Evolutionary conservation across 2,113 vertebrate genomes (phyloP), one percentile per base, ranked within the genome.

Genomic region (Dipodomys ordii): DNA sequence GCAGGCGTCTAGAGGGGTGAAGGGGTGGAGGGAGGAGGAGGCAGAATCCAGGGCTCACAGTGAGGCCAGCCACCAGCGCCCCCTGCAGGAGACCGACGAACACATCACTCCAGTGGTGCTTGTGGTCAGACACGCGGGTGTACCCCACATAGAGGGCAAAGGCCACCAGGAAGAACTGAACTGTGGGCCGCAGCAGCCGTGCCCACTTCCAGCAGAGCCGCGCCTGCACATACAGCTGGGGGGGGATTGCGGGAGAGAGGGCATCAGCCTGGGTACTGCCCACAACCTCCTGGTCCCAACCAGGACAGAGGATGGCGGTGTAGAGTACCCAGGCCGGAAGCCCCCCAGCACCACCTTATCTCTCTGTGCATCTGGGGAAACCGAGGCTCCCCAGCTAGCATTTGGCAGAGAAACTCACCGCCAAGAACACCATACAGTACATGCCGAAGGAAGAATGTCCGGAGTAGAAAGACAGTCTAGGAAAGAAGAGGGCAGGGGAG

Each of bases 401-500:
- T 44, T 0, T 35, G 12, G 32, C 0, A 0, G 35, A 20, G 20
- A 27, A 6, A 0, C 99, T 99, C 96, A 99, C 99, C 89, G 98
- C 99, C 35, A 99, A 97, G 97, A 99, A 99, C 88, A 99, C 96
- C 99, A 99, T 99, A 97, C 99, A 99, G 98, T 99, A 99, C 99
- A 99, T 99, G 80, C 99, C 99, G 12, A 99, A 99, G 71, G 99
- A 99, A 0, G 99, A 99, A 96, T 99, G 99, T 3, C 99, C 99
- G 0, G 99, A 99, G 91, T 99, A 99, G 98, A 99, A 99, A 10
- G 99, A 99, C 77, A 99, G 93, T 88, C 99, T 99, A 96, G 2
- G n/a, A 2, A 19, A 32, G 35, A 87, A 67, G 44, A 22, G 86
- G 44, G 3, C 7, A 4, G 13, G 3, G 2, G 27, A 25, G 27